Percentiles rank a stretch among this genome's conserved stretches.
Evolutionary conservation across 2,113 vertebrate species (phyloP).

Genomic region (Aptenodytes patagonicus): DNA sequence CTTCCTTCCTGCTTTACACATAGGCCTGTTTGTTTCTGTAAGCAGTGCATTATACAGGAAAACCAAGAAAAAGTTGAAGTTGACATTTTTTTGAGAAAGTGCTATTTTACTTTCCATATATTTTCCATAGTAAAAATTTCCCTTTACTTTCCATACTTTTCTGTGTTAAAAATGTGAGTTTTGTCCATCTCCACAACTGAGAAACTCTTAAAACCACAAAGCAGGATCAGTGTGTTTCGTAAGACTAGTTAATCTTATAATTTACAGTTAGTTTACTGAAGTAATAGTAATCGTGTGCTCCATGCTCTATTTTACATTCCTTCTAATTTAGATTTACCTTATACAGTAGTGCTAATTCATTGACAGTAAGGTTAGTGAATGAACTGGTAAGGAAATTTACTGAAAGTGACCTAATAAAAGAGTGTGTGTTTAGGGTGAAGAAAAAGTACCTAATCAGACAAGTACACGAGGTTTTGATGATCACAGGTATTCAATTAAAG

Average conservation of each 20-base stretch:
- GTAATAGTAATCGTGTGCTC: neutral
- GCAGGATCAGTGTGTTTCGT: neutral
- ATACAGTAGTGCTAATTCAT: neutral
- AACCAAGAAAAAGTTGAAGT: neutral
- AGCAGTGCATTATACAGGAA: neutral
- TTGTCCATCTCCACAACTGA: neutral
- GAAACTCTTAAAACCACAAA: neutral
- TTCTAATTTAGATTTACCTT: neutral
- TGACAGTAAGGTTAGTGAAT: neutral
- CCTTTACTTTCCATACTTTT: neutral
- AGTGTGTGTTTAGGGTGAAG: neutral
- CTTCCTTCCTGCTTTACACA: neutral
- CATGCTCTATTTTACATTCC: neutral
- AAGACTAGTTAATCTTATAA: neutral
- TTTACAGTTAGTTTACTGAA: neutral
- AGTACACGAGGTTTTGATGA: neutral
- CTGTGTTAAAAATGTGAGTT: neutral
- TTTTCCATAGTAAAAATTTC: neutral
- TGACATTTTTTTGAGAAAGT: conserved; percentile 6
- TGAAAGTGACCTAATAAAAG: neutral
- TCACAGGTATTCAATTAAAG: neutral
- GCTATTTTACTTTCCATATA: neutral
- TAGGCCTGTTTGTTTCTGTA: neutral
- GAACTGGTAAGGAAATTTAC: neutral
- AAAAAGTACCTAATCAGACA: neutral